Percentiles rank a stretch among this genome's conserved stretches.
Conservation (phyloP, 2,888 invertebrate genomes). For the Eristalinus aeneus region DNA sequence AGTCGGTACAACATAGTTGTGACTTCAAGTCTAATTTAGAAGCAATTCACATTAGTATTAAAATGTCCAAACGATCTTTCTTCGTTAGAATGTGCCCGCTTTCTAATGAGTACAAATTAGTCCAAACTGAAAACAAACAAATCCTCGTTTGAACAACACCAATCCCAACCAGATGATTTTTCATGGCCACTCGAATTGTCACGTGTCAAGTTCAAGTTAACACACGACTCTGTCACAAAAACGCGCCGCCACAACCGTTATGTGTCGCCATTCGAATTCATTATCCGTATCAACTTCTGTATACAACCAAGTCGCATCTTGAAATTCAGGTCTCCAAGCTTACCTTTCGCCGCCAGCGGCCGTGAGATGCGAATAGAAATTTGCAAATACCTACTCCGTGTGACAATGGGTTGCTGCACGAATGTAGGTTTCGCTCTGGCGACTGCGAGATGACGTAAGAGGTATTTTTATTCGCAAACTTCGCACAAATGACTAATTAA, state of each 20-base stretch:
- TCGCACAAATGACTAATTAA: neutral
- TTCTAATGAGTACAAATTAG: neutral
- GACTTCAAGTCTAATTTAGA: neutral
- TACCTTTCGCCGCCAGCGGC: neutral
- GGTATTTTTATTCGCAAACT: neutral
- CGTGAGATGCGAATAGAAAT: neutral
- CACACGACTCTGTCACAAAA: neutral
- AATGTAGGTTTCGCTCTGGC: neutral
- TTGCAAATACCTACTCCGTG: neutral
- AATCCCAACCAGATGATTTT: neutral
- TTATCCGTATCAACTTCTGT: neutral
- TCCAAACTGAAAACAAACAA: neutral
- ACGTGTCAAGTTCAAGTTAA: constrained; percentile 13
- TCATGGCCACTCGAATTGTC: neutral
- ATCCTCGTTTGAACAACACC: neutral
- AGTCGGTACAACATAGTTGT: neutral
- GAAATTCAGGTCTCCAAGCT: neutral
- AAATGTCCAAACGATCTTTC: neutral
- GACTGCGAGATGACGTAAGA: neutral
- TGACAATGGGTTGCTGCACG: neutral
- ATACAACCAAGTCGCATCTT: neutral
- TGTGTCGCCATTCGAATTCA: neutral
- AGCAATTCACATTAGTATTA: neutral
- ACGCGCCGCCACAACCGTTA: neutral
- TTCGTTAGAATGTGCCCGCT: neutral